Conservation (phyloP, 2,888 invertebrate genomes). For the Agriopis leucophaearia region DNA sequence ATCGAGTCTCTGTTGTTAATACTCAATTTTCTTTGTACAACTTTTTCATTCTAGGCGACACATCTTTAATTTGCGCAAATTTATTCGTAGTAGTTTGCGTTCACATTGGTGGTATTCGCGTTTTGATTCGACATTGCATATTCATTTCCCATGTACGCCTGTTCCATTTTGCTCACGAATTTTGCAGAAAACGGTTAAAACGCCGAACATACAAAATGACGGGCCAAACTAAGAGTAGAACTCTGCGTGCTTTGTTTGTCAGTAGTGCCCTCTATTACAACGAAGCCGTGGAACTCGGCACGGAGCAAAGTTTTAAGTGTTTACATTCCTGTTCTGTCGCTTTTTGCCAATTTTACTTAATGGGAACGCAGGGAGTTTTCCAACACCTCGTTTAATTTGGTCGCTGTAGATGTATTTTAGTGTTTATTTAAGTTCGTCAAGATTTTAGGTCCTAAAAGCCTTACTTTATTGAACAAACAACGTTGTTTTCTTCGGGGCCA, state of each 20-base stretch:
- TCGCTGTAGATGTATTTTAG: slow-evolving; percentile 64
- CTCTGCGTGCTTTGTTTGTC: slow-evolving; percentile 77
- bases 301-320: slow-evolving; percentile 83
- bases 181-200: slow-evolving; percentile 71
- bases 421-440: slow-evolving; percentile 72
- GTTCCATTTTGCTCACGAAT: slow-evolving; percentile 68
- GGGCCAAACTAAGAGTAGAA: slow-evolving; percentile 64
- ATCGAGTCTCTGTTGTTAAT: not conserved
- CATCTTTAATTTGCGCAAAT: not conserved
- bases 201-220: slow-evolving; percentile 74
- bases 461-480: slow-evolving; percentile 53
- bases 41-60: not conserved
- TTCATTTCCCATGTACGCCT: slow-evolving; percentile 74
- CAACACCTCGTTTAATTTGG: slow-evolving; percentile 78
- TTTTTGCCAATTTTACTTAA: slow-evolving; percentile 83
- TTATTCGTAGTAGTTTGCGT: slow-evolving; percentile 7
- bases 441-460: slow-evolving; percentile 54
- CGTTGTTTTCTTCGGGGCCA: slow-evolving; percentile 36
- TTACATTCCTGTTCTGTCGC: slow-evolving; percentile 83
- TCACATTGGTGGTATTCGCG: slow-evolving; percentile 44
- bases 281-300: slow-evolving; percentile 67
- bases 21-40: not conserved
- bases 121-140: slow-evolving; percentile 72
- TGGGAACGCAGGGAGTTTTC: slow-evolving; percentile 74
- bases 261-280: slow-evolving; percentile 76